Evolutionary conservation across 2,888 invertebrate species (phyloP), one percentile per base, ranked within the genome.

Genomic region (Macaria liturata): DNA sequence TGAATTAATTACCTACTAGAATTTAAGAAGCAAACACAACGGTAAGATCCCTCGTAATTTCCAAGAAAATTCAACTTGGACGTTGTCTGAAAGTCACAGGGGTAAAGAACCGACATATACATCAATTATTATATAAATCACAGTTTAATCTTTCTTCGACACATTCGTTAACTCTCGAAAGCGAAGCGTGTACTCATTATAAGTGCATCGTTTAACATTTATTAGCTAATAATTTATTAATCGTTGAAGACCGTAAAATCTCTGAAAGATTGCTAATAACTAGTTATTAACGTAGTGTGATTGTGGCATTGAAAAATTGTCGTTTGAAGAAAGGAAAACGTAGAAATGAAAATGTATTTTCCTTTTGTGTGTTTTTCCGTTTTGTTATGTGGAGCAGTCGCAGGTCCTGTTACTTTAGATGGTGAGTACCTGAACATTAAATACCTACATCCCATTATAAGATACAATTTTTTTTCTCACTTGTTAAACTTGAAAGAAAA

Each of bases 351-450:
- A 42, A 42, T 42, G 42, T n/a, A 42, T 42, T 42, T 8, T 42
- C 1, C n/a, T n/a, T 39, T 34, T 1, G 34, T 51, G 20, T 46
- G 45, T 51, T 51, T 51, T 34, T 51, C 37, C 37, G 39, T 30
- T 3, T 39, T 51, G 8, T n/a, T 51, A 4, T 6, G 45, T 46
- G 20, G 30, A 45, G 44, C 9, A 30, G 9, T 46, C n/a, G 5
- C 44, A 34, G 7, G 3, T 39, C 45, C 45, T n/a, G 39, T 39
- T 51, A 44, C 51, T 37, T 5, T 4, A 4, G 30, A 51, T 30
- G 44, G 51, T 51, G 31, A 51, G 51, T 51, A 39, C n/a, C 9
- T 34, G 6, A 20, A 20, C 20, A 20, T 20, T 20, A 20, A 20
- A 20, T 20, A 20, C 1, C 20, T 20, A 2, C 20, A 20, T 20